Evolutionary conservation across 2,113 vertebrate species (phyloP).

Genomic region (Fulica atra): DNA sequence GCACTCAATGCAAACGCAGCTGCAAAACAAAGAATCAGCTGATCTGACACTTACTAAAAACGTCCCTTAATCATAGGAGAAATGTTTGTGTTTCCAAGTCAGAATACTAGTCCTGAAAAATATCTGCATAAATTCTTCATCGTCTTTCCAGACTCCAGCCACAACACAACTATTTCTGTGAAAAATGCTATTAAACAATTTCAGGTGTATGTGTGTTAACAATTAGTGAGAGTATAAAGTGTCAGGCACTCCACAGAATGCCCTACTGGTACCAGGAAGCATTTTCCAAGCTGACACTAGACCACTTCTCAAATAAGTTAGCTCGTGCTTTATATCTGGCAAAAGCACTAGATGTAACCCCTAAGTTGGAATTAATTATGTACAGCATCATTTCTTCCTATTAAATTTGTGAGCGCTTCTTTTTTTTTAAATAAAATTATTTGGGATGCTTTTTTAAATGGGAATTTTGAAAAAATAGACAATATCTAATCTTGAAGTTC

Average conservation of each 20-base stretch:
- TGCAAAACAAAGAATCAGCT: not conserved
- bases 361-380: not conserved
- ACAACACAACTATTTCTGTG: not conserved
- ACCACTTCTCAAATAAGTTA: not conserved
- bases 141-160: not conserved
- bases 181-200: not conserved
- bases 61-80: not conserved
- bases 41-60: slow-evolving; percentile 13
- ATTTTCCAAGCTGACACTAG: not conserved
- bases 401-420: not conserved
- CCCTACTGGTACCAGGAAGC: not conserved
- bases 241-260: not conserved
- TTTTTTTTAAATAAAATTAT: not conserved
- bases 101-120: not conserved
- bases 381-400: not conserved
- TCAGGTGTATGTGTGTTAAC: not conserved
- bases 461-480: slow-evolving; percentile 48
- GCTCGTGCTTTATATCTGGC: not conserved
- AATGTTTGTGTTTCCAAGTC: slow-evolving; percentile 14
- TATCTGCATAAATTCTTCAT: not conserved
- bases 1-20: not conserved
- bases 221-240: not conserved
- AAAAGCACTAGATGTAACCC: not conserved
- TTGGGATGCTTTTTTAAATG: slow-evolving; percentile 10
- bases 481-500: slow-evolving; percentile 70